Evolutionary conservation across 2,113 vertebrate species (phyloP).

Genomic region (Solenodon paradoxus): DNA sequence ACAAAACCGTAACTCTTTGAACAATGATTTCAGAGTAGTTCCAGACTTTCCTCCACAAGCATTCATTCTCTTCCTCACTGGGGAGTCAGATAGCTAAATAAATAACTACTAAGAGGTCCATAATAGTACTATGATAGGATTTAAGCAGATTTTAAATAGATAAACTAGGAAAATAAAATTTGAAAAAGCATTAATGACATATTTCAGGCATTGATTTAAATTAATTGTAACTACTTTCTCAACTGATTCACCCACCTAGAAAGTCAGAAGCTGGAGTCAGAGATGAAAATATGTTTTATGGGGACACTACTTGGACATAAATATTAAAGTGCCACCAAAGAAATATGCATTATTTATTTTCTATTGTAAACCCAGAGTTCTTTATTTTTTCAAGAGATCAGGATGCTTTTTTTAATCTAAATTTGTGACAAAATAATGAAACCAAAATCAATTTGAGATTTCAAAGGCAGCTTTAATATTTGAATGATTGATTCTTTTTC

Average conservation of each 20-base stretch:
- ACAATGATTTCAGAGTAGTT: not conserved
- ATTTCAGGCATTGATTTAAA: slow-evolving; percentile 52
- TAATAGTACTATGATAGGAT: slow-evolving; percentile 48
- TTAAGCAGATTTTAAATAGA: slow-evolving; percentile 55
- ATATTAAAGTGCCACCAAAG: not conserved
- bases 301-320: not conserved
- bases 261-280: not conserved
- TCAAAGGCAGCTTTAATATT: not conserved
- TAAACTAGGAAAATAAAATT: slow-evolving; percentile 41
- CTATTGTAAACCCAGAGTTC: not conserved
- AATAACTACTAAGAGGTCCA: slow-evolving; percentile 34
- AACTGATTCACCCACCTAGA: not conserved
- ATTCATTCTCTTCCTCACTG: slow-evolving; percentile 37
- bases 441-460: not conserved
- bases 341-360: not conserved
- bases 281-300: not conserved
- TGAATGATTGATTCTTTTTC: not conserved
- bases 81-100: slow-evolving; percentile 40
- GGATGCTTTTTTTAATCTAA: not conserved
- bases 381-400: not conserved
- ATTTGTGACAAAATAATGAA: slow-evolving; percentile 23
- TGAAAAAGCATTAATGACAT: slow-evolving; percentile 51
- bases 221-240: slow-evolving; percentile 53
- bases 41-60: not conserved
- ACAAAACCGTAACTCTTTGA: slow-evolving; percentile 13